phyloP scores from a whole-genome alignment of 2,888 invertebrate species.

The Tetropium fuscum region DNA sequence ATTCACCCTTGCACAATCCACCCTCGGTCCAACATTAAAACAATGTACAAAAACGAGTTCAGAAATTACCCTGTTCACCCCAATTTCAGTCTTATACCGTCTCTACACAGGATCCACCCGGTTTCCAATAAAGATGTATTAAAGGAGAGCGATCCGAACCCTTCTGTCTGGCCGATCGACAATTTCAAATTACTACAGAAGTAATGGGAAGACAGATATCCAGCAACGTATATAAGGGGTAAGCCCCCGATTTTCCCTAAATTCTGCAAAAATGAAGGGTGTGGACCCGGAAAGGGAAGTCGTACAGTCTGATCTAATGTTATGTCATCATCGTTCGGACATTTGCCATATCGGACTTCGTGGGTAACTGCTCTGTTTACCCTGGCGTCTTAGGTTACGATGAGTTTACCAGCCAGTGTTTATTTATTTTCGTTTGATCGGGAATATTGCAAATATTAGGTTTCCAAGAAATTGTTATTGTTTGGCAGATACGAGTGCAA shows the following conservation, averaged over 20 bases:
- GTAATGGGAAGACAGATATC: conserved; percentile 21
- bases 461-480: neutral
- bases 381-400: conserved; percentile 53
- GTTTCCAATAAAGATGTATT: conserved; percentile 37
- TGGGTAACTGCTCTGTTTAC: conserved; percentile 49
- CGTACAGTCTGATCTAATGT: conserved; percentile 63
- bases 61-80: conserved; percentile 51
- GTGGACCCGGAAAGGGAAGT: conserved; percentile 60
- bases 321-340: conserved; percentile 57
- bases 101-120: conserved; percentile 38
- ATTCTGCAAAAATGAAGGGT: conserved; percentile 63
- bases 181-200: conserved; percentile 4
- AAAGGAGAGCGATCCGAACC: conserved; percentile 30
- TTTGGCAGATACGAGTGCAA: no score
- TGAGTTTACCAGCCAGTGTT: conserved; percentile 38
- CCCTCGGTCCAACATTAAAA: conserved; percentile 49
- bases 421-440: conserved; percentile 42
- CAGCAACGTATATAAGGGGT: conserved; percentile 45
- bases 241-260: conserved; percentile 60
- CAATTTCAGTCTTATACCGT: conserved; percentile 48
- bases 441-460: neutral
- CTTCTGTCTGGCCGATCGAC: conserved; percentile 32
- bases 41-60: conserved; percentile 55
- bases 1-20: conserved; percentile 35
- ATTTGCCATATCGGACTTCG: conserved; percentile 44